These are phyloP conservation scores for Anguilla pacifica DNA, from an alignment of 2,797 vertebrate species.

Conservation along the genomic window DNA sequence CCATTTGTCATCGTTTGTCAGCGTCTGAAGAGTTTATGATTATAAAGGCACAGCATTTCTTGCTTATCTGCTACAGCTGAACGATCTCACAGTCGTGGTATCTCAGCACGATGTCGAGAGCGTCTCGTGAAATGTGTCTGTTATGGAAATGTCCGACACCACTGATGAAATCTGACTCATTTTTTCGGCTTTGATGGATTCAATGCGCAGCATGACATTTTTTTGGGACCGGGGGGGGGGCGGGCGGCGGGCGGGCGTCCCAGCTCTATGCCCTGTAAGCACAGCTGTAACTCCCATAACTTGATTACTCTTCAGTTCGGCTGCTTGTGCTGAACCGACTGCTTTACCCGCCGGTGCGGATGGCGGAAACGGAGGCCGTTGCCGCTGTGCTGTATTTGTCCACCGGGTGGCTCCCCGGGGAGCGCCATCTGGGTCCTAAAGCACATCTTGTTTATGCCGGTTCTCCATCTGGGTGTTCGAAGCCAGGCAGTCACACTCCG, in stretches of 20 bases:
- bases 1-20: background rate
- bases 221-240: too few relatives aligned
- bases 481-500: background rate
- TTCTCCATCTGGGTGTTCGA: background rate
- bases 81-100: background rate
- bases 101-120: background rate
- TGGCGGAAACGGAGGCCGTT: background rate
- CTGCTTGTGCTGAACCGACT: background rate
- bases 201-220: background rate
- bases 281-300: slow-evolving; percentile 15
- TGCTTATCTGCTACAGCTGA: background rate
- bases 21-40: background rate
- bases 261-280: background rate
- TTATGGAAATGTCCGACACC: background rate
- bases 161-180: background rate
- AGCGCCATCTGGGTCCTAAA: background rate
- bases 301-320: background rate
- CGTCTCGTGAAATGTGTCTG: background rate
- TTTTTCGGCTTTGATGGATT: background rate
- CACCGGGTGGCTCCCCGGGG: background rate
- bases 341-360: background rate
- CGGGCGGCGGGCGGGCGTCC: too few relatives aligned
- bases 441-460: background rate
- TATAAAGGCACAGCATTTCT: background rate
- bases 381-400: background rate